Percentiles rank a stretch among this genome's conserved stretches.
Evolutionary conservation across 2,888 invertebrate species (phyloP).

Genomic region (Rhodophaea formosa): DNA sequence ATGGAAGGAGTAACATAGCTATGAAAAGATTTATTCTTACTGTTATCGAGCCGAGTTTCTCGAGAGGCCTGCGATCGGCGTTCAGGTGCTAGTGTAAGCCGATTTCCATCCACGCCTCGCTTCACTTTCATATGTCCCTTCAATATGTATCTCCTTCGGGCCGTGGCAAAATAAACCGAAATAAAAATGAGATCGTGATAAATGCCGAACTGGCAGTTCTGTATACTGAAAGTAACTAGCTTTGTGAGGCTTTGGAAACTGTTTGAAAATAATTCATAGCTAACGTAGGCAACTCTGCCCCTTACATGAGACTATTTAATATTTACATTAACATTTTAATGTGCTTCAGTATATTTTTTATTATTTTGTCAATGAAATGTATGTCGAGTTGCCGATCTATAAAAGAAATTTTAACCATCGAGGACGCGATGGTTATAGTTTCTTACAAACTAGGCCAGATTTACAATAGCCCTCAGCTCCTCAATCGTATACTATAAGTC

Average conservation of each 20-base stretch:
- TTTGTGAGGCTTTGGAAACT: background rate
- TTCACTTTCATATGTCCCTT: constrained; percentile 42
- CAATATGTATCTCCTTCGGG: constrained; percentile 30
- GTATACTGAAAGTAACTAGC: background rate
- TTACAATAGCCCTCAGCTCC: too few species aligned
- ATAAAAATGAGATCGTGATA: background rate
- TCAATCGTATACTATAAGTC: too few species aligned
- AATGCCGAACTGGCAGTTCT: background rate
- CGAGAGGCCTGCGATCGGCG: background rate
- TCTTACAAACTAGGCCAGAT: too few species aligned
- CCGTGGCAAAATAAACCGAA: constrained; percentile 1
- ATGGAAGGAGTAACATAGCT: background rate
- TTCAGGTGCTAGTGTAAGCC: constrained; percentile 13
- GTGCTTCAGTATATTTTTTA: too few species aligned
- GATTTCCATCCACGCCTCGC: constrained; percentile 31
- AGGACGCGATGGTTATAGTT: too few species aligned
- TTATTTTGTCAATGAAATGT: too few species aligned
- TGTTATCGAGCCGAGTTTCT: constrained; percentile 5
- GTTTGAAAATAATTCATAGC: too few species aligned
- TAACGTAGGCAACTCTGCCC: too few species aligned
- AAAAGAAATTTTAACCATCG: too few species aligned
- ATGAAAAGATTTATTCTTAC: constrained; percentile 4
- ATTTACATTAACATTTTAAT: too few species aligned
- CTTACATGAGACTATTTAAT: too few species aligned
- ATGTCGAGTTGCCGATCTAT: too few species aligned